Evolutionary conservation across 2,797 vertebrate genomes (phyloP), one percentile per base, ranked within the genome.

Genomic region (Galago senegalensis): DNA sequence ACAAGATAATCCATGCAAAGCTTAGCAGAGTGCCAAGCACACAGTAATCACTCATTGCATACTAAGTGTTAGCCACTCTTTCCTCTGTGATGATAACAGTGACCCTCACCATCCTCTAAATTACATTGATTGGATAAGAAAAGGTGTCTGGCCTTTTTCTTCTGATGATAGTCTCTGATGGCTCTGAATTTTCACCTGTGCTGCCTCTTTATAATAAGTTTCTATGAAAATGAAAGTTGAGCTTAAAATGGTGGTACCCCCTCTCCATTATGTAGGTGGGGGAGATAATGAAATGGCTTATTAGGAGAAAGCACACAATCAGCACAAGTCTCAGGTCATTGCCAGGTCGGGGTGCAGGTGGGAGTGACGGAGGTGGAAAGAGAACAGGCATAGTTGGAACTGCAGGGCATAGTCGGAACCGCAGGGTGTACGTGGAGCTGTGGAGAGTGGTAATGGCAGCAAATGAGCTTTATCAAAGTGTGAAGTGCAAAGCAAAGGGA

Each of bases 221-320:
- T 93, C 60, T 63, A 84, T 80, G 43, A 89, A 65, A 94, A 77
- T 73, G 34, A 84, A 87, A 81, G 31, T 31, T 76, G 67, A 92
- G 87, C 81, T 69, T 73, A 2, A 92, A 84, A 76, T 14, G 14
- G 31, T 73, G 43, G n/a, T 25, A 9, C 7, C 5, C 3, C 10
- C 2, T 14, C n/a, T 20, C 29, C 12, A 27, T 65, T 49, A n/a
- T 25, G 21, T 31, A 53, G 40, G 18, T 2, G 2, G 34, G 31
- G 25, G 14, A 43, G 16, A 43, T 6, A 80, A 83, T 27, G 23
- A 63, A 70, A 46, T 69, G 76, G 10, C 1, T 77, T 37, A 86
- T n/a, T 82, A 25, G 11, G 86, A 16, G 27, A 63, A 84, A 70
- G 49, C 25, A 94, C 43, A 49, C 7, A 87, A 25, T 14, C 53